A percentile compares a stretch with the other conserved stretches of the same genome.
Conservation (phyloP, 2,797 vertebrate genomes). For the Hypotaenidia okinawae region DNA sequence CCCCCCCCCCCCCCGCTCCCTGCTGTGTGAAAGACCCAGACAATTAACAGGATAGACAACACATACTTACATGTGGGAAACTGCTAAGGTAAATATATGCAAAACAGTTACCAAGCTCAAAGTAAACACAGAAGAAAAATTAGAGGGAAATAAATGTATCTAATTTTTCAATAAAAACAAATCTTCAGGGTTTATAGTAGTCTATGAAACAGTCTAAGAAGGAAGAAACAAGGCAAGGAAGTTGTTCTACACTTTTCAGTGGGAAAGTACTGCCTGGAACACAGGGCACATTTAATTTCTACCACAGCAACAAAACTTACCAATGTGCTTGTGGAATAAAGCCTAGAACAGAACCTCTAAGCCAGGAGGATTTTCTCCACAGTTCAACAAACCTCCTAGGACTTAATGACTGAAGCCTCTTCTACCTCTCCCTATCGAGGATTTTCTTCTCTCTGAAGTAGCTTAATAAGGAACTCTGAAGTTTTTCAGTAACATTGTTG, state of each 20-base stretch:
- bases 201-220: background rate
- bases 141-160: conserved; percentile 25
- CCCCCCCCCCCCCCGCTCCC: rapidly evolving
- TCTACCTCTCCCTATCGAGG: background rate
- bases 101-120: background rate
- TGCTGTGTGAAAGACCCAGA: background rate
- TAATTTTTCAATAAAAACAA: conserved; percentile 24
- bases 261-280: background rate
- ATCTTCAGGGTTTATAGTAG: background rate
- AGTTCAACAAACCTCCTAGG: background rate
- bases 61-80: background rate
- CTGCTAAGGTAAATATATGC: background rate
- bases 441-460: background rate
- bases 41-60: background rate
- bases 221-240: background rate
- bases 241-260: background rate
- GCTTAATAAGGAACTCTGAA: background rate
- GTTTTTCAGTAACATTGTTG: background rate
- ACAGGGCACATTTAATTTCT: background rate
- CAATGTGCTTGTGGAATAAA: background rate
- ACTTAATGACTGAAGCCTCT: background rate
- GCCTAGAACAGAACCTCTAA: background rate
- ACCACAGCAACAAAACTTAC: background rate
- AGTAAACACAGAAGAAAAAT: conserved; percentile 49
- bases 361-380: background rate